Evolutionary conservation across 1,140 invertebrate genomes (phyloP).

Genomic region (Matsumurasca onukii): DNA sequence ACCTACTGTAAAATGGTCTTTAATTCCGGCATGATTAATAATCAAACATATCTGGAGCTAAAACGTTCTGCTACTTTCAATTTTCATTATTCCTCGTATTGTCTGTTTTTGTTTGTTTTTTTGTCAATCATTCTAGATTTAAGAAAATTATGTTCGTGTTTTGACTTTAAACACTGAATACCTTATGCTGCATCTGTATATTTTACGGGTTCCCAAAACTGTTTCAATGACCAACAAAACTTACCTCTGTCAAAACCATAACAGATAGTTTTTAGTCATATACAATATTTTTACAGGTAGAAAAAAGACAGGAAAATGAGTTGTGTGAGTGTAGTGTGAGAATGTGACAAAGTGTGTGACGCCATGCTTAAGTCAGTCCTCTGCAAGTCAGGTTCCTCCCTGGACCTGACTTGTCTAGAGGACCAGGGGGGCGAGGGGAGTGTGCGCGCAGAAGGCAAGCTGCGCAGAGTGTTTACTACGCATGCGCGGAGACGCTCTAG

Average conservation of each 20-base stretch:
- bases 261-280: neutral
- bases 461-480: conserved; percentile 51
- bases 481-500: conserved; percentile 44
- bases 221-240: neutral
- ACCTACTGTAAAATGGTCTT: too few relatives aligned
- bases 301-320: too few relatives aligned
- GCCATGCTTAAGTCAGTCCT: conserved; percentile 36
- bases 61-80: too few relatives aligned
- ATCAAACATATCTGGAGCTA: too few relatives aligned
- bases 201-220: neutral
- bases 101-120: too few relatives aligned
- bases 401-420: conserved; percentile 33
- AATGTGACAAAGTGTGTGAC: neutral
- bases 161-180: too few relatives aligned
- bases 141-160: too few relatives aligned
- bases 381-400: conserved; percentile 38
- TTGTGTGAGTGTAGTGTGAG: neutral
- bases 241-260: neutral
- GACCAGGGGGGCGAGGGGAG: conserved; percentile 32
- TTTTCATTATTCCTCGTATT: too few relatives aligned
- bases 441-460: conserved; percentile 42
- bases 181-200: too few relatives aligned
- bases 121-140: too few relatives aligned
- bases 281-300: neutral
- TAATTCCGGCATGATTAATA: too few relatives aligned